These are phyloP conservation scores for Hemibagrus guttatus DNA, from an alignment of 2,797 vertebrate genomes.

Conservation along the genomic window DNA sequence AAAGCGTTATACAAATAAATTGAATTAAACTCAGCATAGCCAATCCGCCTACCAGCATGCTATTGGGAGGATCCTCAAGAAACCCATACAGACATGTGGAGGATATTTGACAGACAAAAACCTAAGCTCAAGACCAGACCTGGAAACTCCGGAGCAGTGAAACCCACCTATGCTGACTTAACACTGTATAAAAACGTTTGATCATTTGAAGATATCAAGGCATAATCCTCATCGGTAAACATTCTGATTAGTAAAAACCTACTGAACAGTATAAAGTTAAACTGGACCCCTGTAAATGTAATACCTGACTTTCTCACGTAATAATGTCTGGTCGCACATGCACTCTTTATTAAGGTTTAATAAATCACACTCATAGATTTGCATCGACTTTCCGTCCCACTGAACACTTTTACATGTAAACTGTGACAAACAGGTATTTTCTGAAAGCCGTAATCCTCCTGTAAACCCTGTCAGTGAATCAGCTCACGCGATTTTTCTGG, in stretches of 20 bases:
- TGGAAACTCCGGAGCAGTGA: neutral
- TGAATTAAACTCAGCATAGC: neutral
- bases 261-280: neutral
- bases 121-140: neutral
- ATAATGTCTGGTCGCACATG: neutral
- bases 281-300: neutral
- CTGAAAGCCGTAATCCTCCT: neutral
- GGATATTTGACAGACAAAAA: neutral
- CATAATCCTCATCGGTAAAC: neutral
- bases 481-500: neutral
- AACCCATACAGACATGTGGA: neutral
- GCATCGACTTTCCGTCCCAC: neutral
- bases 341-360: neutral
- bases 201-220: neutral
- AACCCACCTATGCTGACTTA: neutral
- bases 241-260: neutral
- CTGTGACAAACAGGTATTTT: neutral
- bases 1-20: no score
- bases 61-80: neutral
- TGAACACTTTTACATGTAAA: neutral
- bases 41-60: neutral
- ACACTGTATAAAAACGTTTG: neutral
- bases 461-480: neutral
- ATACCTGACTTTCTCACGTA: neutral
- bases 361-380: neutral